A percentile compares a stretch with the other conserved stretches of the same genome.
These are phyloP conservation scores for Cataglyphis rosenhaueri DNA, from an alignment of 2,888 invertebrate species.

Conservation along the genomic window DNA sequence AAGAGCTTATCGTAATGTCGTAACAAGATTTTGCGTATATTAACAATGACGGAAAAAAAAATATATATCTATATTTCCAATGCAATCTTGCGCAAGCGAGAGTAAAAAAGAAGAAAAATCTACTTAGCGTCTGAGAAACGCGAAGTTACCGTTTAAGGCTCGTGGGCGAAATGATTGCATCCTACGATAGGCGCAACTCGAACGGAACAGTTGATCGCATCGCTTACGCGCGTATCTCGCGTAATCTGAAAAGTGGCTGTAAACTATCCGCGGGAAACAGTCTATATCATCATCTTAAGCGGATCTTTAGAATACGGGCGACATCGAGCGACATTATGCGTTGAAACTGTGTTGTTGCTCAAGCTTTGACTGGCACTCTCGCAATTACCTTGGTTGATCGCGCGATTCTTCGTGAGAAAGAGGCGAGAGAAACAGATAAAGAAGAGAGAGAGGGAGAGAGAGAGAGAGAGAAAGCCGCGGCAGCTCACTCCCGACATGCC, in stretches of 20 bases:
- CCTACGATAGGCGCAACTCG: background rate
- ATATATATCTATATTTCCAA: background rate
- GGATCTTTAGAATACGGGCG: background rate
- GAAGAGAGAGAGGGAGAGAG: slow-evolving; percentile 54
- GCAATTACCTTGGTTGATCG: slow-evolving; percentile 47
- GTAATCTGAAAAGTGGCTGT: background rate
- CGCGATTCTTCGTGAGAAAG: slow-evolving; percentile 44
- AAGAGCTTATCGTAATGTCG: background rate
- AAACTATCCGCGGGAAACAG: background rate
- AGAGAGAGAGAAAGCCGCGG: slow-evolving; percentile 36
- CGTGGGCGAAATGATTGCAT: background rate
- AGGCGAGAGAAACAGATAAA: background rate
- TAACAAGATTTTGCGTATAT: background rate
- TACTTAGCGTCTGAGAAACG: background rate
- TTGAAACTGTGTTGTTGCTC: slow-evolving; percentile 45
- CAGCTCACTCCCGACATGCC: slow-evolving; percentile 48
- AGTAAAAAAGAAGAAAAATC: too few species aligned
- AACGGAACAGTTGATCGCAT: slow-evolving; percentile 8
- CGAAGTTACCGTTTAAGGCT: background rate
- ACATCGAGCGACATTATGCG: slow-evolving; percentile 24
- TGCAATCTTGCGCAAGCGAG: background rate
- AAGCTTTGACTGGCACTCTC: slow-evolving; percentile 30
- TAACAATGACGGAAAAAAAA: background rate
- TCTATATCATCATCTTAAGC: background rate
- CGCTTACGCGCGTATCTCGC: background rate